Evolutionary conservation across 2,113 vertebrate genomes (phyloP).

Genomic region (Thunnus maccoyii): DNA sequence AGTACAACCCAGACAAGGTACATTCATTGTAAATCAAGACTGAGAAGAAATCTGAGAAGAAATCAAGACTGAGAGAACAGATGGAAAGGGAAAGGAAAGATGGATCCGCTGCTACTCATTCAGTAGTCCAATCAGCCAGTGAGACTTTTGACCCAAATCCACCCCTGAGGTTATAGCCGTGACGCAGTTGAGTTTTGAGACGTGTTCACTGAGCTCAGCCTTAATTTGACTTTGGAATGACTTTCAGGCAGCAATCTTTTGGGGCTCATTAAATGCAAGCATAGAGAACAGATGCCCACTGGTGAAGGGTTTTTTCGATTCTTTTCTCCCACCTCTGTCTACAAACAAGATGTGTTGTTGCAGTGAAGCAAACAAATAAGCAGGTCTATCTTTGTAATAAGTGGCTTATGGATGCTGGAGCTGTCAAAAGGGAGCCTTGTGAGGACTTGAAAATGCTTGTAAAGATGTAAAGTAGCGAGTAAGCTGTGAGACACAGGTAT

Average conservation of each 20-base stretch:
- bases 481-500: background rate
- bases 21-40: background rate
- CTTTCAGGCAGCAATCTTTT: slow-evolving; percentile 65
- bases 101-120: slow-evolving; percentile 22
- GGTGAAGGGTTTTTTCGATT: slow-evolving; percentile 42
- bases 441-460: slow-evolving; percentile 15
- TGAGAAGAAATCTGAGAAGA: background rate
- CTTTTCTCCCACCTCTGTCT: slow-evolving; percentile 45
- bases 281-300: slow-evolving; percentile 58
- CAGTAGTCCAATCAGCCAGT: slow-evolving; percentile 23
- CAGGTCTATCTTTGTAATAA: slow-evolving; percentile 40
- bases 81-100: slow-evolving; percentile 15
- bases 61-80: slow-evolving; percentile 1
- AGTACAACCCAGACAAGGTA: background rate
- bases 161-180: slow-evolving; percentile 38
- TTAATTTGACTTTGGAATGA: slow-evolving; percentile 66
- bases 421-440: slow-evolving; percentile 26
- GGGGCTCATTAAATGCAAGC: slow-evolving; percentile 69
- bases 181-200: slow-evolving; percentile 48
- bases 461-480: slow-evolving; percentile 16
- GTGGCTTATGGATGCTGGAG: slow-evolving; percentile 35
- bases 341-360: slow-evolving; percentile 52
- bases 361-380: slow-evolving; percentile 53
- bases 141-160: slow-evolving; percentile 33
- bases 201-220: slow-evolving; percentile 39